Base-by-base conservation (phyloP, 1,140 invertebrate species). In the Anoplolepis gracilipes region DNA sequence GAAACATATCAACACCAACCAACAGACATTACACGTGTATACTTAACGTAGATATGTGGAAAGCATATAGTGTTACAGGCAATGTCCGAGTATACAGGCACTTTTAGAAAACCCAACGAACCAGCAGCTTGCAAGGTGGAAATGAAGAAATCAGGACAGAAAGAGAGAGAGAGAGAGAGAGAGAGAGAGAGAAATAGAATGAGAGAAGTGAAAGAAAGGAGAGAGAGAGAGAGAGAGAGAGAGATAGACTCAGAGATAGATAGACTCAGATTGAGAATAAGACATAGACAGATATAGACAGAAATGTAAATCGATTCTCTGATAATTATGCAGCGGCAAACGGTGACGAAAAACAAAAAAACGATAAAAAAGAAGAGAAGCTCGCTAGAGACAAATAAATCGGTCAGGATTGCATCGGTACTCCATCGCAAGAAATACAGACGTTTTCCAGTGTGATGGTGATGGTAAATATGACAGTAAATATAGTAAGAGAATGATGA, bases 21-120 rank as follows among this genome's bases (percentile, higher is more conserved):
- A 91, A 90, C 89, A 91, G 85, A 90, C 85, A 91, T 92, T 91
- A 92, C 88, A 92, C 86, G 90, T 91, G 88, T 91, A 91, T 91
- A 87, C 89, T 87, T 86, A 90, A 91, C 86, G 86, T 88, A 92
- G 72, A 91, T 85, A 91, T 88, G 79, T 90, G 88, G 69, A 84
- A 90, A 90, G 88, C 88, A 79, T 85, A 90, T 76, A 90, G 86
- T 91, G 86, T 92, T 87, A 89, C 90, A 90, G 87, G 87, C 86
- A 90, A 92, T 89, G 82, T 90, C 84, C 49, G 87, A 86, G 78
- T 88, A 82, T 65, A 85, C 87, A 90, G 75, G 90, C 90, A 91
- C 72, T 91, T 90, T 88, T 59, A 88, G 70, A 86, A 90, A 90
- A 91, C 79, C 87, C 84, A 90, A 88, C 73, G 75, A 86, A 86